Evolutionary conservation across 2,113 vertebrate species (phyloP).

Genomic region (Menura novaehollandiae): DNA sequence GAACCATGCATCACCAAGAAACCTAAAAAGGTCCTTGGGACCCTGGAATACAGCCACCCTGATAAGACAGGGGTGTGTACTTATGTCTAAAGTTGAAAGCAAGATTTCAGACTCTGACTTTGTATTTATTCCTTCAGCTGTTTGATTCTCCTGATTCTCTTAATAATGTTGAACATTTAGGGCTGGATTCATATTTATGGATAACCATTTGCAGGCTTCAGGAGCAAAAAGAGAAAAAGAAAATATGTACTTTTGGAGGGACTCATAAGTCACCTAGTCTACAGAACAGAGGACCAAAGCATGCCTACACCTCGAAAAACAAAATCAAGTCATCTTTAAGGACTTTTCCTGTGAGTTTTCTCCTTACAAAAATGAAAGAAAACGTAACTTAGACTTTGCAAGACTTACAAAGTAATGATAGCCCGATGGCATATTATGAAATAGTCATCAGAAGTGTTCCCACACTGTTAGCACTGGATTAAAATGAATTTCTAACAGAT

Average conservation of each 20-base stretch:
- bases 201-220: background rate
- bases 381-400: background rate
- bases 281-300: background rate
- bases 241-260: fast-evolving
- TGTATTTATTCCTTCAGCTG: background rate
- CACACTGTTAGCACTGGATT: background rate
- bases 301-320: background rate
- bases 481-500: background rate
- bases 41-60: background rate
- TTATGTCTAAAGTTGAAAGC: background rate
- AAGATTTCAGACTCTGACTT: background rate
- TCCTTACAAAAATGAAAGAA: background rate
- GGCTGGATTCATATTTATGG: background rate
- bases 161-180: background rate
- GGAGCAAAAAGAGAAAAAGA: background rate
- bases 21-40: background rate
- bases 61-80: background rate
- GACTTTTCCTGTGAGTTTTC: background rate
- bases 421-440: background rate
- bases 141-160: background rate
- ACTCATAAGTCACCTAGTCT: background rate
- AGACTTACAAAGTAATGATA: background rate
- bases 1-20: background rate
- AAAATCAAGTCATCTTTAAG: background rate
- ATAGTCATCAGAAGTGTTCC: background rate